Percentiles rank a stretch among this genome's conserved stretches.
phyloP scores from a whole-genome alignment of 2,113 vertebrate species.

The Ifrita kowaldi region DNA sequence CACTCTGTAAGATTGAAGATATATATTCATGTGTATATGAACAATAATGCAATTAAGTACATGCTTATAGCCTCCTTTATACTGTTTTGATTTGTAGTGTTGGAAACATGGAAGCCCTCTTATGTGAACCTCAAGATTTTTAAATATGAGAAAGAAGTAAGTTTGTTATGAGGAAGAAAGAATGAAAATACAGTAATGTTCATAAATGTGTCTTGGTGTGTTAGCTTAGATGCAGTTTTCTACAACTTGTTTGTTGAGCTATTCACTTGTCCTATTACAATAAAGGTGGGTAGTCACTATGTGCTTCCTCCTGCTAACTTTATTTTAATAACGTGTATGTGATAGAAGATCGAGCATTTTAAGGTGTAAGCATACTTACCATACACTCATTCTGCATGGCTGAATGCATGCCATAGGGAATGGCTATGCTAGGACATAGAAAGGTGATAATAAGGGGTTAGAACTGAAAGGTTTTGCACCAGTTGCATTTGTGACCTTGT shows the following conservation, averaged over 20 bases:
- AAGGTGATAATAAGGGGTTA: not conserved
- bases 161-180: not conserved
- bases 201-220: not conserved
- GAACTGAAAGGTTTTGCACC: not conserved
- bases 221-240: not conserved
- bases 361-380: not conserved
- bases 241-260: not conserved
- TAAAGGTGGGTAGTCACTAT: not conserved
- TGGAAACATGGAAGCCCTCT: not conserved
- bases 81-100: not conserved
- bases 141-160: not conserved
- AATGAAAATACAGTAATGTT: not conserved
- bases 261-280: not conserved
- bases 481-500: not conserved
- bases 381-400: not conserved
- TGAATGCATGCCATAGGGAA: rapidly evolving
- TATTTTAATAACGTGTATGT: not conserved
- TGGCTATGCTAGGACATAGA: not conserved
- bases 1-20: not conserved
- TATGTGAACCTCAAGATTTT: not conserved
- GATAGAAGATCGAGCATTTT: not conserved
- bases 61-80: not conserved
- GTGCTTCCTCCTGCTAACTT: not conserved
- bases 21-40: not conserved
- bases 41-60: not conserved